These are phyloP conservation scores for Poeciliopsis infans DNA, from an alignment of 2,797 vertebrate genomes.

Conservation along the genomic window DNA sequence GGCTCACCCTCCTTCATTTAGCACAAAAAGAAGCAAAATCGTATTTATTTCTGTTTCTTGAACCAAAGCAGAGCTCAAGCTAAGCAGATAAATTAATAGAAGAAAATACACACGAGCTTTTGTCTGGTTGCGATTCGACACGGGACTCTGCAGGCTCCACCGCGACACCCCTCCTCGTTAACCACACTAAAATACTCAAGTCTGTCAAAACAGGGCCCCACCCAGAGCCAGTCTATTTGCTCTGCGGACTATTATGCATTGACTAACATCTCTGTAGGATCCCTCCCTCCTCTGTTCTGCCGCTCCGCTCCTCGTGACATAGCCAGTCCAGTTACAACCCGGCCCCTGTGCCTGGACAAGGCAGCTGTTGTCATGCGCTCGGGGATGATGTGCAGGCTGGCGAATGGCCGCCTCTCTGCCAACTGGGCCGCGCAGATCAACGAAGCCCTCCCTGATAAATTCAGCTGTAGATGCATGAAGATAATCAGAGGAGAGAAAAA, in stretches of 20 bases:
- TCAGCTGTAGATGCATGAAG: slow-evolving; percentile 2
- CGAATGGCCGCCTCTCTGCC: slow-evolving; percentile 68
- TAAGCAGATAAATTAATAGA: neutral
- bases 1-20: neutral
- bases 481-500: slow-evolving; percentile 3
- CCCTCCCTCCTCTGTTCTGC: slow-evolving; percentile 58
- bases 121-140: slow-evolving; percentile 31
- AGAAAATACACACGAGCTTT: neutral
- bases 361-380: slow-evolving; percentile 76
- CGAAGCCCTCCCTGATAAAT: slow-evolving; percentile 41
- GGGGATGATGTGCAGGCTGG: slow-evolving; percentile 66
- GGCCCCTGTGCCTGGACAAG: slow-evolving; percentile 71
- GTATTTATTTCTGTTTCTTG: too few relatives aligned
- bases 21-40: neutral
- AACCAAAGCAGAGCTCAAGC: neutral
- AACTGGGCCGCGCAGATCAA: slow-evolving; percentile 64
- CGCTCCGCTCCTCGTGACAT: slow-evolving; percentile 64
- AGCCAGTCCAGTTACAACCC: slow-evolving; percentile 51
- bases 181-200: slow-evolving; percentile 54
- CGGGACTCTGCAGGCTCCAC: slow-evolving; percentile 11
- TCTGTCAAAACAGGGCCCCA: slow-evolving; percentile 67
- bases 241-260: slow-evolving; percentile 73
- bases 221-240: slow-evolving; percentile 73
- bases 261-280: slow-evolving; percentile 68
- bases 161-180: slow-evolving; percentile 37